Evolutionary conservation across 1,140 invertebrate genomes (phyloP).

Genomic region (Euwallacea fornicatus): DNA sequence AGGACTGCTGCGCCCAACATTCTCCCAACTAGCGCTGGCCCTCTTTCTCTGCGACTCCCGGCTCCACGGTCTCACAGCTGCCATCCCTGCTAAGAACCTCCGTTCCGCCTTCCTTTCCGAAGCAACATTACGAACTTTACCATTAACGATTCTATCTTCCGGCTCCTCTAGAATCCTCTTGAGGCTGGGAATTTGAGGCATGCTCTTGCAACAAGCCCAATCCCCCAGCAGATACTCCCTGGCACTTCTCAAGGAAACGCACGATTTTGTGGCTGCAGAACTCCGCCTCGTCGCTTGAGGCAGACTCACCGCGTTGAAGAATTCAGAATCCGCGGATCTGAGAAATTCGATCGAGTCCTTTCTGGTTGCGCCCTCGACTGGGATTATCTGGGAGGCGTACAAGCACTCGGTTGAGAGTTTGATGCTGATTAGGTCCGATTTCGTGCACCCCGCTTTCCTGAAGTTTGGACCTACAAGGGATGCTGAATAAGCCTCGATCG

Average conservation of each 20-base stretch:
- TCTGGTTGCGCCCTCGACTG: slow-evolving; percentile 21
- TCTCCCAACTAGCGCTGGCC: too few relatives aligned
- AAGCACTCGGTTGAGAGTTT: slow-evolving; percentile 35
- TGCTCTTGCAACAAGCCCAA: slow-evolving; percentile 22
- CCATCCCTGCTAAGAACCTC: too few relatives aligned
- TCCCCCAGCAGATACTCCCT: neutral
- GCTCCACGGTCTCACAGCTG: too few relatives aligned
- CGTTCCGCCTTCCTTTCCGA: too few relatives aligned
- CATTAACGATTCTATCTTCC: too few relatives aligned
- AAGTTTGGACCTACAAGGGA: slow-evolving; percentile 24
- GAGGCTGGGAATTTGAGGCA: slow-evolving; percentile 38
- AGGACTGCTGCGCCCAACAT: too few relatives aligned
- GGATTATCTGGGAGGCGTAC: slow-evolving; percentile 35
- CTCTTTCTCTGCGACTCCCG: too few relatives aligned
- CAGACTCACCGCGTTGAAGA: slow-evolving; percentile 35
- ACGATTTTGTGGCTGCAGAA: slow-evolving; percentile 21
- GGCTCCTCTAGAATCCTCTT: slow-evolving; percentile 30
- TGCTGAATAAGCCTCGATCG: neutral
- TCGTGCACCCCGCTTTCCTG: slow-evolving; percentile 23
- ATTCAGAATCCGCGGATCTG: slow-evolving; percentile 32
- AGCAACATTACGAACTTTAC: too few relatives aligned
- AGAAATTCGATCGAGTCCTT: slow-evolving; percentile 28
- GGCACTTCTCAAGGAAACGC: slow-evolving; percentile 30
- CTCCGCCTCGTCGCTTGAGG: slow-evolving; percentile 13
- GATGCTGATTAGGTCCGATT: slow-evolving; percentile 37